phyloP scores from a whole-genome alignment of 2,797 vertebrate genomes.

The Bovichtus variegatus region DNA sequence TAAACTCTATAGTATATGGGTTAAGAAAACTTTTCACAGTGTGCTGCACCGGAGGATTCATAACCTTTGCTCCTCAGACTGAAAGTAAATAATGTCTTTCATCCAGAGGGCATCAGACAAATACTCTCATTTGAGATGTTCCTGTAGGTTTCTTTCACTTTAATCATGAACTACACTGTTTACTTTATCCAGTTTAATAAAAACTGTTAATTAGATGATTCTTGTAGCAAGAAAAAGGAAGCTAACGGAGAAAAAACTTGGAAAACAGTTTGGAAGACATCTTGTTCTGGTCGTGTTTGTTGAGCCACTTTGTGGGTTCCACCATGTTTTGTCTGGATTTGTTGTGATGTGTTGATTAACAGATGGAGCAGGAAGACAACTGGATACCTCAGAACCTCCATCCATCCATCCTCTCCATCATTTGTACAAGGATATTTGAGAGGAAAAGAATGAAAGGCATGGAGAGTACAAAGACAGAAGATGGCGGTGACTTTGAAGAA shows the following conservation, averaged over 20 bases:
- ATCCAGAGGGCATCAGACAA: conserved; percentile 32
- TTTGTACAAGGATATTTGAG: conserved; percentile 60
- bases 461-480: conserved; percentile 31
- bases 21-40: conserved; percentile 65
- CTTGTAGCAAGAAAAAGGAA: background rate
- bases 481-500: conserved; percentile 64
- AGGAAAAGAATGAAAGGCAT: conserved; percentile 62
- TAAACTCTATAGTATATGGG: conserved; percentile 61
- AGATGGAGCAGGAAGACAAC: conserved; percentile 52
- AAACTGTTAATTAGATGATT: conserved; percentile 9
- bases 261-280: conserved; percentile 17
- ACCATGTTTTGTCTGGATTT: conserved; percentile 63
- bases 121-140: conserved; percentile 13
- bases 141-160: conserved; percentile 15
- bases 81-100: conserved; percentile 45
- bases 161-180: conserved; percentile 4
- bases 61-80: conserved; percentile 45
- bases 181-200: conserved; percentile 26
- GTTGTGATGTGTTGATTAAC: conserved; percentile 67
- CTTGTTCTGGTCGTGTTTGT: conserved; percentile 22
- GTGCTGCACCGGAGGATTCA: conserved; percentile 31
- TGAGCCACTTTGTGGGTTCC: conserved; percentile 19
- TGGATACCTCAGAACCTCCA: conserved; percentile 37
- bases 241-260: conserved; percentile 7
- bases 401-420: conserved; percentile 61